A percentile compares a stretch with the other conserved stretches of the same genome.
Conservation (phyloP, 2,113 vertebrate genomes). For the Nycticryphes semicollaris region DNA sequence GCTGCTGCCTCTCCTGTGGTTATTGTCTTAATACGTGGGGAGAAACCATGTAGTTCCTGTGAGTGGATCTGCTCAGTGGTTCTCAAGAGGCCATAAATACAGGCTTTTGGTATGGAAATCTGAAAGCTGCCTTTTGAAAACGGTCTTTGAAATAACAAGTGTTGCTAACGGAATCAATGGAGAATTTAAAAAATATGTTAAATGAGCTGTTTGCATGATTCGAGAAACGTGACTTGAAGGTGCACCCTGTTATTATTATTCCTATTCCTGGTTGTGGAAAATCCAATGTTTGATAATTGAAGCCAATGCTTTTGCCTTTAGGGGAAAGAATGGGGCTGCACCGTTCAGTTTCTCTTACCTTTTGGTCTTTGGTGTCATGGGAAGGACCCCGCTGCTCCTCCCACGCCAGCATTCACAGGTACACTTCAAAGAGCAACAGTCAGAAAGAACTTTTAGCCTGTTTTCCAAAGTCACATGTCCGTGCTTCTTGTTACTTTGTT, state of each 20-base stretch:
- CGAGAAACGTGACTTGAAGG: neutral
- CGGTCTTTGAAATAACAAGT: neutral
- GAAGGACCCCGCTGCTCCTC: neutral
- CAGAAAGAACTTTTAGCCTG: neutral
- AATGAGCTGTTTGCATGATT: neutral
- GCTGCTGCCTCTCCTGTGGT: fast-evolving
- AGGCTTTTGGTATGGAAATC: neutral
- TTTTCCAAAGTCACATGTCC: neutral
- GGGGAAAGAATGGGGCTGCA: neutral
- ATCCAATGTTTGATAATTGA: neutral
- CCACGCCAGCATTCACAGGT: neutral
- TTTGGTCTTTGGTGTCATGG: neutral
- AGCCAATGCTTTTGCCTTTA: neutral
- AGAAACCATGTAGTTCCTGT: neutral
- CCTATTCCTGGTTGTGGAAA: neutral
- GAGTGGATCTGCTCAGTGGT: neutral
- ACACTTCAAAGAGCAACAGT: neutral
- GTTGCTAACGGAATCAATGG: neutral
- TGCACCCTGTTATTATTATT: neutral
- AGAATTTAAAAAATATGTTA: neutral
- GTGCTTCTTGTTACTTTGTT: neutral
- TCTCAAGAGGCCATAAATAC: neutral
- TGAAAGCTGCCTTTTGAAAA: neutral
- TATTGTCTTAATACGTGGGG: neutral
- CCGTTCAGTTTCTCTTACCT: neutral